Conservation (phyloP, 1,140 invertebrate genomes). For the Ceratosolen solmsi region DNA sequence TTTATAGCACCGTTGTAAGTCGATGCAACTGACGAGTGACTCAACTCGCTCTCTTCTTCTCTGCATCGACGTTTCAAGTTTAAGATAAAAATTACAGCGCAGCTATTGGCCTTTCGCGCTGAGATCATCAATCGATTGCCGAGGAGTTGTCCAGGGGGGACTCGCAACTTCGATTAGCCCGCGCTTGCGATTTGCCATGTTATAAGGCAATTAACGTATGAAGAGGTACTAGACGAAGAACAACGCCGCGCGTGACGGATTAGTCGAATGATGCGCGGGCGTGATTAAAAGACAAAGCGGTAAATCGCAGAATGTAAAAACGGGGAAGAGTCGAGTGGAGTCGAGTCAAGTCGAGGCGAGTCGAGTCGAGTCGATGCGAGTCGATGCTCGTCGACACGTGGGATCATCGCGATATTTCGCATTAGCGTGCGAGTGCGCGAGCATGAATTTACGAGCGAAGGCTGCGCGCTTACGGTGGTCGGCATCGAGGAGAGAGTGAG, state of each 20-base stretch:
- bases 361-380: too few relatives aligned
- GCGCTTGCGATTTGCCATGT: too few relatives aligned
- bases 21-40: conserved; percentile 23
- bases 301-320: neutral
- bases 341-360: too few relatives aligned
- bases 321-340: too few relatives aligned
- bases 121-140: too few relatives aligned
- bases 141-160: too few relatives aligned
- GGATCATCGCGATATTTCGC: neutral
- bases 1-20: conserved; percentile 5
- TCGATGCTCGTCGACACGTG: neutral
- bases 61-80: neutral
- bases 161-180: too few relatives aligned
- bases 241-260: neutral
- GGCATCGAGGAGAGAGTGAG: too few relatives aligned
- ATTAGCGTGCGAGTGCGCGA: neutral
- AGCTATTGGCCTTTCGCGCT: neutral
- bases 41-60: conserved; percentile 13
- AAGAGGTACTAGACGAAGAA: too few relatives aligned
- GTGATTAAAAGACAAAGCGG: neutral
- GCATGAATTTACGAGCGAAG: neutral
- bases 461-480: neutral
- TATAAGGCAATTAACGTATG: too few relatives aligned
- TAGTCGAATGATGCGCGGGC: too few relatives aligned
- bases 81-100: neutral